Conservation (phyloP, 2,888 invertebrate species). For the Drosophila picticornis region DNA sequence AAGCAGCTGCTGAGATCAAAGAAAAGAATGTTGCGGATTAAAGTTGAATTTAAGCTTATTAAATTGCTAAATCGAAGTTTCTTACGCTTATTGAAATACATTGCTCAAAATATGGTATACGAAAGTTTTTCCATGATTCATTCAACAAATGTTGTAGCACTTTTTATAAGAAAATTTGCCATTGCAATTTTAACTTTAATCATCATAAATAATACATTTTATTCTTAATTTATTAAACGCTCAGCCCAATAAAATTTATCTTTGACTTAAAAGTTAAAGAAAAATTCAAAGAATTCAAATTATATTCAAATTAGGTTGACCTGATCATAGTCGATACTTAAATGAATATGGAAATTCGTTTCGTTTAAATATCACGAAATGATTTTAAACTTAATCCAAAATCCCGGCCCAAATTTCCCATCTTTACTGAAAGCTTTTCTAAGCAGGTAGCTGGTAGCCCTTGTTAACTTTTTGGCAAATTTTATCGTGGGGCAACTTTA, state of each 20-base stretch:
- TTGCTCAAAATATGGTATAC: neutral
- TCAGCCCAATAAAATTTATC: neutral
- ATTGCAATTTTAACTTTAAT: neutral
- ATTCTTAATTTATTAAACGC: neutral
- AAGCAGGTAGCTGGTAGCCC: slow-evolving; percentile 12
- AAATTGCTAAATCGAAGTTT: neutral
- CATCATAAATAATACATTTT: neutral
- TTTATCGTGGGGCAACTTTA: slow-evolving; percentile 35
- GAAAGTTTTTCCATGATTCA: neutral
- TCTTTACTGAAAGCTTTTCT: neutral
- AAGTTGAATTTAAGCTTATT: slow-evolving; percentile 11
- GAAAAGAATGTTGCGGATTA: slow-evolving; percentile 5
- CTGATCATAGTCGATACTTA: neutral
- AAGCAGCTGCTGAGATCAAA: slow-evolving; percentile 51
- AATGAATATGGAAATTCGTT: neutral
- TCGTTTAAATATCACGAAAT: neutral
- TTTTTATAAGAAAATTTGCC: neutral
- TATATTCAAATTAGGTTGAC: neutral
- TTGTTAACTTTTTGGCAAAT: slow-evolving; percentile 31
- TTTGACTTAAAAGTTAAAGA: neutral
- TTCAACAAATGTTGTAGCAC: neutral
- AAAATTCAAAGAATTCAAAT: neutral
- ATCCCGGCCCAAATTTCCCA: neutral
- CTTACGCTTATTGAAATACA: neutral
- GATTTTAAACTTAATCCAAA: neutral